These are phyloP conservation scores for Pelagia noctiluca DNA, from an alignment of 30 jellyfish, hydroid and myxozoan genomes.

Conservation along the genomic window DNA sequence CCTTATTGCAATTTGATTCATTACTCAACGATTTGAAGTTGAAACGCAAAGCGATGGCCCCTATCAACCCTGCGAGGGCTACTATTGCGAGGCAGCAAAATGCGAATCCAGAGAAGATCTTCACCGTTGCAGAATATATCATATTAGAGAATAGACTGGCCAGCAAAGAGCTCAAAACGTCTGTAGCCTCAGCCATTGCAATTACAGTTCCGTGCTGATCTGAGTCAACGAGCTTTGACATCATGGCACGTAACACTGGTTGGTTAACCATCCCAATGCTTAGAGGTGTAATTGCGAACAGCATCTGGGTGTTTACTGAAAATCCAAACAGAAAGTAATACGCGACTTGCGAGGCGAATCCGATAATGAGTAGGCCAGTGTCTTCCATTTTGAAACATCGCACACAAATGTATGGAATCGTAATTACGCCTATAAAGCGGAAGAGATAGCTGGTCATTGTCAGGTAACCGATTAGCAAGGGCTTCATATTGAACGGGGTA, in stretches of 20 bases:
- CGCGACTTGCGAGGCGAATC: constrained; percentile 20
- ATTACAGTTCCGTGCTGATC: constrained; percentile 36
- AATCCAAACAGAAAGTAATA: constrained; percentile 13
- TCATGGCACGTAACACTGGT: constrained; percentile 41
- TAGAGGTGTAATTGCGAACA: not conserved
- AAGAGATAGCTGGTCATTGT: not conserved
- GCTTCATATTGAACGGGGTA: constrained; percentile 6
- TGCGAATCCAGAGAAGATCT: not conserved
- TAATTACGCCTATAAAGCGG: not conserved
- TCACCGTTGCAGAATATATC: constrained; percentile 4
- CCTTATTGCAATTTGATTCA: too few species aligned
- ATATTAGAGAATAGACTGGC: constrained; percentile 7
- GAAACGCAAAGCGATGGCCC: too few species aligned
- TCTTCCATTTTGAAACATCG: not conserved
- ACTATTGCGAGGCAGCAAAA: not conserved
- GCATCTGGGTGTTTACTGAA: not conserved
- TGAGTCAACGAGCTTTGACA: constrained; percentile 8
- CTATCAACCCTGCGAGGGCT: constrained; percentile 9
- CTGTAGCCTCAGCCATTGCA: constrained; percentile 16
- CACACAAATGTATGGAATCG: not conserved
- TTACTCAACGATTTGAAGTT: too few species aligned
- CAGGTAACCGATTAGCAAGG: constrained; percentile 17
- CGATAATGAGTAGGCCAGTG: constrained; percentile 5
- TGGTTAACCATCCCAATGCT: not conserved
- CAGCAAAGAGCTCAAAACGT: not conserved